These are phyloP conservation scores for Montipora capitata DNA, from an alignment of 92 coral and sea anemone species.

Conservation along the genomic window DNA sequence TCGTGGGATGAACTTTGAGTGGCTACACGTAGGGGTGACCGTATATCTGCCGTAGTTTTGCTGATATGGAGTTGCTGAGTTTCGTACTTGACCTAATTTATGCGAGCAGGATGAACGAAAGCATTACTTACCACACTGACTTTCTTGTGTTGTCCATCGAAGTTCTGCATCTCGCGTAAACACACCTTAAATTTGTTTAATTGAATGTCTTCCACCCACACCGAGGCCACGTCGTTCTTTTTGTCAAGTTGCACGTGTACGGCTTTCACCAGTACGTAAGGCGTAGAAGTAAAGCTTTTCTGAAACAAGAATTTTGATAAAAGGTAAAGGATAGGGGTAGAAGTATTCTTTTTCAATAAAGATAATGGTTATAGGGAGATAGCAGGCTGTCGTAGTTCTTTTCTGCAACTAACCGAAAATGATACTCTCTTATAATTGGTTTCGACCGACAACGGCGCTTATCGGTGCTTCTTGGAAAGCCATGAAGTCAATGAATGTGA, in stretches of 20 bases:
- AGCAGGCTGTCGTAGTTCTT: no score
- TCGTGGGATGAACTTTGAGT: no score
- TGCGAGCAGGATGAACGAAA: neutral
- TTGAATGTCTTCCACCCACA: slow-evolving; percentile 87
- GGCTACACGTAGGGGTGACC: no score
- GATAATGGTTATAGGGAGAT: no score
- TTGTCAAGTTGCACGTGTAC: slow-evolving; percentile 68
- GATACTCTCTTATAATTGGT: slow-evolving; percentile 53
- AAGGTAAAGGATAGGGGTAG: neutral
- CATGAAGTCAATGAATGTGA: slow-evolving; percentile 81
- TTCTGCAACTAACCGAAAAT: neutral
- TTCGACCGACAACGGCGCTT: slow-evolving; percentile 89
- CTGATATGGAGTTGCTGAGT: no score
- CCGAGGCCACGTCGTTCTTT: slow-evolving; percentile 84
- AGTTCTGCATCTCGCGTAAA: slow-evolving; percentile 82
- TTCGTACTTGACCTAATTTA: no score
- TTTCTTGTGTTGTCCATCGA: slow-evolving; percentile 83
- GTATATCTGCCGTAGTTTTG: no score
- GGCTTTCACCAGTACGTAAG: slow-evolving; percentile 71
- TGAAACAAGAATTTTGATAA: slow-evolving; percentile 5
- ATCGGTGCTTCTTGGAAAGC: slow-evolving; percentile 84
- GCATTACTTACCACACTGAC: slow-evolving; percentile 70
- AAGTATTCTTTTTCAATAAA: no score
- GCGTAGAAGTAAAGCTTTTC: slow-evolving; percentile 47
- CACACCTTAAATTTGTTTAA: slow-evolving; percentile 73